Conservation (phyloP, 2,797 vertebrate species). For the Thripadectes ignobilis region DNA sequence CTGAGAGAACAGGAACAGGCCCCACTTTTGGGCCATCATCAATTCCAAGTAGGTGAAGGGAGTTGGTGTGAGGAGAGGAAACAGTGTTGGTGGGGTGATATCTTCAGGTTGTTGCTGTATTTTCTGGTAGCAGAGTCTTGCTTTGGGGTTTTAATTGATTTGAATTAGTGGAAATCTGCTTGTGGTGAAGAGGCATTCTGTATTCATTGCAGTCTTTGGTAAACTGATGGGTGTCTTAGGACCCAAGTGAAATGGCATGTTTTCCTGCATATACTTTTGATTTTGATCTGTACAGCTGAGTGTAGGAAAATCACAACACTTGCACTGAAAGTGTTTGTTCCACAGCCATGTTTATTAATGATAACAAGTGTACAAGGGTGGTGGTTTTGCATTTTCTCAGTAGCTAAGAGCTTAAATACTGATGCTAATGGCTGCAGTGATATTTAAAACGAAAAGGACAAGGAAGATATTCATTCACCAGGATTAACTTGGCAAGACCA, state of each 20-base stretch:
- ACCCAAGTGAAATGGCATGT: background rate
- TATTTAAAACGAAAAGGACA: background rate
- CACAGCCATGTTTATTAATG: background rate
- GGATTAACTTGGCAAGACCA: background rate
- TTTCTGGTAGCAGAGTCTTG: background rate
- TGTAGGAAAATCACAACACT: background rate
- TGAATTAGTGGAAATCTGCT: background rate
- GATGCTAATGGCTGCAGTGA: background rate
- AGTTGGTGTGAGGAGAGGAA: background rate
- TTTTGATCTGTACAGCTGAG: background rate
- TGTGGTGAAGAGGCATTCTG: background rate
- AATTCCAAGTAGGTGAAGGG: background rate
- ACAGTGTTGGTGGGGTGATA: background rate
- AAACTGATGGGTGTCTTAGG: background rate
- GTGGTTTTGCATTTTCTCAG: constrained; percentile 10
- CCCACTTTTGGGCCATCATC: background rate
- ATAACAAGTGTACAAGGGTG: background rate
- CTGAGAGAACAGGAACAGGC: background rate
- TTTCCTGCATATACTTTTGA: background rate
- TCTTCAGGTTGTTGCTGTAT: background rate
- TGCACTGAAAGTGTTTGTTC: background rate
- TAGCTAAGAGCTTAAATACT: background rate
- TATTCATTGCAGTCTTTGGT: background rate
- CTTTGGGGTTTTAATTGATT: background rate
- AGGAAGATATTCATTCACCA: background rate